Evolutionary conservation across 2,888 invertebrate genomes (phyloP).

Genomic region (Disparrhopalites patrizii): DNA sequence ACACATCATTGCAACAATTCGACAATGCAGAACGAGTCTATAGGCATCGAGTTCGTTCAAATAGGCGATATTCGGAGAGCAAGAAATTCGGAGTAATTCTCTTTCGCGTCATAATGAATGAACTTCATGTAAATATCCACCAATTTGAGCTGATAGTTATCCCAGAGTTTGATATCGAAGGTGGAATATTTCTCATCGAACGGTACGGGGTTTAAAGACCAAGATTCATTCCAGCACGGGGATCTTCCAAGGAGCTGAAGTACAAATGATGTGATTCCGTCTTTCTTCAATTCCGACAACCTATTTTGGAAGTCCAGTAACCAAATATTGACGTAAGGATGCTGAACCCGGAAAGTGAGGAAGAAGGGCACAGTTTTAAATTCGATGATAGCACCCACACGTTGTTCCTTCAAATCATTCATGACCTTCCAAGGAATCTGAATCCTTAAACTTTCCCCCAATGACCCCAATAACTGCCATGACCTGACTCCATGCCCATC

Average conservation of each 20-base stretch:
- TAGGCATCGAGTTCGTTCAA: not conserved
- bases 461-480: no score
- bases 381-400: not conserved
- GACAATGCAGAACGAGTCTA: no score
- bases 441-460: no score
- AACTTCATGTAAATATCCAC: not conserved
- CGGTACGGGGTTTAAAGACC: not conserved
- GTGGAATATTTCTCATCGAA: not conserved
- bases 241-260: not conserved
- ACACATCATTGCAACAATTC: no score
- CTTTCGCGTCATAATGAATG: not conserved
- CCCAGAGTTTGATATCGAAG: not conserved
- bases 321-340: slow-evolving; percentile 5
- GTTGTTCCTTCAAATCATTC: no score
- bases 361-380: not conserved
- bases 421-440: no score
- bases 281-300: not conserved
- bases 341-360: not conserved
- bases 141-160: not conserved
- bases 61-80: not conserved
- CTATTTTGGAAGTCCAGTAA: not conserved
- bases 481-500: no score
- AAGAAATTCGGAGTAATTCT: not conserved
- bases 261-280: not conserved
- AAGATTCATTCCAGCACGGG: not conserved